These are phyloP conservation scores for Gasterosteus nipponicus DNA, from an alignment of 2,113 vertebrate species.

Conservation along the genomic window DNA sequence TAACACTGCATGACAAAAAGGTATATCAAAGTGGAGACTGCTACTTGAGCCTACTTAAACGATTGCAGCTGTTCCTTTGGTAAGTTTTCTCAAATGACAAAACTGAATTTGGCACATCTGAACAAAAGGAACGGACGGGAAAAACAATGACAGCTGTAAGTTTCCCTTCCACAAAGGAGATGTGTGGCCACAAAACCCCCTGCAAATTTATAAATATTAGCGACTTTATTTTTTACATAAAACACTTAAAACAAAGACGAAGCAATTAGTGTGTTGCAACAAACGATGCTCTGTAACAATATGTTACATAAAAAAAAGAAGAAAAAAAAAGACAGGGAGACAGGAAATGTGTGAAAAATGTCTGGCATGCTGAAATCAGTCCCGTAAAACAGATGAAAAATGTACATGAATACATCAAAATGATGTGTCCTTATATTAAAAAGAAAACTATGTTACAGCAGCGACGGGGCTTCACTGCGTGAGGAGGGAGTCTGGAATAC, in stretches of 20 bases:
- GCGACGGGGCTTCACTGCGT: constrained; percentile 43
- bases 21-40: constrained; percentile 40
- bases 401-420: constrained; percentile 42
- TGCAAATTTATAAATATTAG: constrained; percentile 43
- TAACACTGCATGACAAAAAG: constrained; percentile 64
- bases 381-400: constrained; percentile 63
- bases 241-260: constrained; percentile 79
- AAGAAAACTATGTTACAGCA: constrained; percentile 50
- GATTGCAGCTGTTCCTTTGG: constrained; percentile 64
- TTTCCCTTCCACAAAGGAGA: constrained; percentile 36
- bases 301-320: constrained; percentile 1
- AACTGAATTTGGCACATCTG: constrained; percentile 37
- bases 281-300: constrained; percentile 37
- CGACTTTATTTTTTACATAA: constrained; percentile 86
- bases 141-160: constrained; percentile 42
- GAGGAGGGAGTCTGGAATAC: constrained; percentile 53
- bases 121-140: constrained; percentile 33
- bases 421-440: constrained; percentile 44
- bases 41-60: constrained; percentile 46
- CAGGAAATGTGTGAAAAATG: constrained; percentile 33
- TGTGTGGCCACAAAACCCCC: constrained; percentile 52
- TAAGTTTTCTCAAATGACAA: constrained; percentile 41
- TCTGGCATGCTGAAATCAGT: constrained; percentile 55
- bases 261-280: constrained; percentile 63
- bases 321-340: constrained; percentile 23